Evolutionary conservation across 2,888 invertebrate species (phyloP).

Genomic region (Amiota minor): DNA sequence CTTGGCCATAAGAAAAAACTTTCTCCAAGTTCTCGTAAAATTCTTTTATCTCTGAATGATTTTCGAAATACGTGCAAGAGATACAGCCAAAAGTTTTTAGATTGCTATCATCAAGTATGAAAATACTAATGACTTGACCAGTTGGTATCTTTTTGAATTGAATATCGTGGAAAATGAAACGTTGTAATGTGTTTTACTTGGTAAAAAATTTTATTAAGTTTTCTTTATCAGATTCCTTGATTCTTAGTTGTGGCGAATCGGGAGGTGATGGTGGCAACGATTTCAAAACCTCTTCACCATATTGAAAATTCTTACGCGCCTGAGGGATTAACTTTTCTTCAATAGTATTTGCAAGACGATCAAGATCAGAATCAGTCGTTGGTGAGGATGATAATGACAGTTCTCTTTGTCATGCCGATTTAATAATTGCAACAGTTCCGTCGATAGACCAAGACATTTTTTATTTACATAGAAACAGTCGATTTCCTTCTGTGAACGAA

Average conservation of each 20-base stretch:
- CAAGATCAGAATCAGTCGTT: too few species aligned
- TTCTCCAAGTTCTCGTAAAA: constrained; percentile 30
- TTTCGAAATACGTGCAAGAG: constrained; percentile 40
- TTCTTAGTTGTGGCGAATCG: too few species aligned
- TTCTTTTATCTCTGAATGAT: constrained; percentile 8
- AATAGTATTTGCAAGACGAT: too few species aligned
- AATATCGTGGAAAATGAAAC: constrained; percentile 42
- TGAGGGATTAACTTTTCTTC: too few species aligned
- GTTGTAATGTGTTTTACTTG: constrained; percentile 24
- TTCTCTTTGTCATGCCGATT: constrained; percentile 37
- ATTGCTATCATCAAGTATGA: constrained; percentile 31
- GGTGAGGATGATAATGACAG: too few species aligned
- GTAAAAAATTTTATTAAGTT: too few species aligned
- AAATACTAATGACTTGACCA: constrained; percentile 30
- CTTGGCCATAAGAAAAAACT: constrained; percentile 26
- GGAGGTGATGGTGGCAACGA: too few species aligned
- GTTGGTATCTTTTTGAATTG: constrained; percentile 37
- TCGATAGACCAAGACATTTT: constrained; percentile 4
- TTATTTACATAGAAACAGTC: constrained; percentile 33
- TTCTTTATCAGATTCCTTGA: too few species aligned
- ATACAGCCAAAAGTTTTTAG: constrained; percentile 41
- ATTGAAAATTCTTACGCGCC: constrained; percentile 1
- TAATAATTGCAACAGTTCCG: constrained; percentile 39
- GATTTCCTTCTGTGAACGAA: too few species aligned
- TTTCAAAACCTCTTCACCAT: too few species aligned